These are phyloP conservation scores for Noctua pronuba DNA, from an alignment of 2,888 invertebrate genomes.

Conservation along the genomic window DNA sequence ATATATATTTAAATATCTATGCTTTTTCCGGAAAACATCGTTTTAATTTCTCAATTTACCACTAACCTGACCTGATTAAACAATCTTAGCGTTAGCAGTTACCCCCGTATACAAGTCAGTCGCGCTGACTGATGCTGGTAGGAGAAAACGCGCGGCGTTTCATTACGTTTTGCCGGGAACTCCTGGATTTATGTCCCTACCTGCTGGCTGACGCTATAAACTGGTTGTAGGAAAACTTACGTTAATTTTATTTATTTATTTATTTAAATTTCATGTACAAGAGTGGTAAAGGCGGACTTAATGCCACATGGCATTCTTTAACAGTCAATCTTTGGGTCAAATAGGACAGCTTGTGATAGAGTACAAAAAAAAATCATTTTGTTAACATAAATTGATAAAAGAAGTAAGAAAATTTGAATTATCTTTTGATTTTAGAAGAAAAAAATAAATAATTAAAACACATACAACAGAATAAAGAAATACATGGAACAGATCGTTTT, in stretches of 20 bases:
- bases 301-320: too few species aligned
- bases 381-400: too few species aligned
- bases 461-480: not conserved
- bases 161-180: conserved; percentile 87
- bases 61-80: conserved; percentile 19
- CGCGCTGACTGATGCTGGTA: conserved; percentile 83
- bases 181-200: conserved; percentile 82
- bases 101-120: conserved; percentile 59
- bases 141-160: conserved; percentile 88
- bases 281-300: too few species aligned
- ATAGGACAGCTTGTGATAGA: too few species aligned
- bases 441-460: not conserved
- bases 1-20: not conserved
- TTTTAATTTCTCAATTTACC: not conserved
- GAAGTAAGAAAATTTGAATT: not conserved
- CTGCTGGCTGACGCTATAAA: conserved; percentile 40
- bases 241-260: too few species aligned
- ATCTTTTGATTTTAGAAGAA: not conserved
- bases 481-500: not conserved
- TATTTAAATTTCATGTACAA: too few species aligned
- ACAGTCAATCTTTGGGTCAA: too few species aligned
- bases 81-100: conserved; percentile 59
- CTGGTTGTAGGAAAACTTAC: not conserved
- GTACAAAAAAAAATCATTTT: too few species aligned
- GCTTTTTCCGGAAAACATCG: not conserved